A percentile compares a stretch with the other conserved stretches of the same genome.
phyloP scores from a whole-genome alignment of 2,113 vertebrate species.

The Rhombomys opimus region DNA sequence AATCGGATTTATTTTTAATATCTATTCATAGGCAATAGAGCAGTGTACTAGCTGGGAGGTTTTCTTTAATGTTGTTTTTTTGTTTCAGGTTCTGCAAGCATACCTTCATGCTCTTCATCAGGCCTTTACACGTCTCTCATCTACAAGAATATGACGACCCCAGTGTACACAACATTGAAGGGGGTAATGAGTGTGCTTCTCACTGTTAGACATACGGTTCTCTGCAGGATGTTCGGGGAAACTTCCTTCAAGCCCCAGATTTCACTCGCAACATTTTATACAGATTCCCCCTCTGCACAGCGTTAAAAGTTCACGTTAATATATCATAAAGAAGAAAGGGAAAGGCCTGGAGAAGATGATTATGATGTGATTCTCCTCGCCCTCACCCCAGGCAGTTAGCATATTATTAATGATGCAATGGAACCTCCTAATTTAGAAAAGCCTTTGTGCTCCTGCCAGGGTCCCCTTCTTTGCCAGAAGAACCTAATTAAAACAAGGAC shows the following conservation, averaged over 20 bases:
- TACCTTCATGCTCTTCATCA: constrained; percentile 90
- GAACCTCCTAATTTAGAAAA: constrained; percentile 72
- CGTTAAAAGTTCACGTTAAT: constrained; percentile 47
- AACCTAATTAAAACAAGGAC: constrained; percentile 65
- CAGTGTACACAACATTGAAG: constrained; percentile 96
- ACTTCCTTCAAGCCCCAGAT: constrained; percentile 52
- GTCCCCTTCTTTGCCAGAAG: constrained; percentile 55
- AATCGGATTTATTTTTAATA: constrained; percentile 23
- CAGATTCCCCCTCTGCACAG: constrained; percentile 42
- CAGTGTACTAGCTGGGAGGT: background rate
- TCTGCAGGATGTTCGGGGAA: constrained; percentile 19
- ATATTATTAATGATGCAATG: constrained; percentile 57
- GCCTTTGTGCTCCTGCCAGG: constrained; percentile 71
- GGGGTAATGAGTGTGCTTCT: constrained; percentile 90
- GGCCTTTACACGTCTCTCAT: constrained; percentile 95
- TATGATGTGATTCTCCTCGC: constrained; percentile 61
- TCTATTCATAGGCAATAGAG: constrained; percentile 11
- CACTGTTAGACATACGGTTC: constrained; percentile 46
- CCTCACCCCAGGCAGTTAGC: constrained; percentile 38
- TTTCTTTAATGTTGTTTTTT: constrained; percentile 44
- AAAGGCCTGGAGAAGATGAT: constrained; percentile 67
- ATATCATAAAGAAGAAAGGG: constrained; percentile 67
- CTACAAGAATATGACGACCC: constrained; percentile 95
- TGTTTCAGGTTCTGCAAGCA: constrained; percentile 88
- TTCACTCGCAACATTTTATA: constrained; percentile 68